Percentiles rank a stretch among this genome's conserved stretches.
These are phyloP conservation scores for Leucoraja erinaceus DNA, from an alignment of 2,113 vertebrate genomes.

Conservation along the genomic window DNA sequence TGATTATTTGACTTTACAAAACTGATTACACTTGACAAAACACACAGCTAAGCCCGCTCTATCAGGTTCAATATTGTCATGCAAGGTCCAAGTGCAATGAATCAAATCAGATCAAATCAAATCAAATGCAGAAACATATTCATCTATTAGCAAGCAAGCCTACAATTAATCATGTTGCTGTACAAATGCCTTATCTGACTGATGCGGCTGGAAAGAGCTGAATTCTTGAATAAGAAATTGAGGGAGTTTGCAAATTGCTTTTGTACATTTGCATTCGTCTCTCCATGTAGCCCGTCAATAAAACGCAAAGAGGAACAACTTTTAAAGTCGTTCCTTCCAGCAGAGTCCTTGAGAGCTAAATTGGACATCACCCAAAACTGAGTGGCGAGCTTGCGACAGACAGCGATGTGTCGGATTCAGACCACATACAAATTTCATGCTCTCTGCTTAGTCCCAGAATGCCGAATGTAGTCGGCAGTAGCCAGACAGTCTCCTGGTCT, in stretches of 20 bases:
- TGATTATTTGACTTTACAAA: background rate
- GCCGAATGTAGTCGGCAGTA: too few relatives aligned
- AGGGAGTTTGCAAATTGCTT: constrained; percentile 9
- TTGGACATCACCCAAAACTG: too few relatives aligned
- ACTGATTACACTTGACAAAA: background rate
- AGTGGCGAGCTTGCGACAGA: too few relatives aligned
- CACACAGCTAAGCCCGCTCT: background rate
- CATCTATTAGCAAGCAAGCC: background rate
- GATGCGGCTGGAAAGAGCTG: background rate
- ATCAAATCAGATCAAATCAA: constrained; percentile 20
- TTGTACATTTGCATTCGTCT: background rate
- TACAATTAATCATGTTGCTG: constrained; percentile 12
- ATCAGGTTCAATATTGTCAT: background rate
- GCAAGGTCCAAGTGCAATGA: background rate
- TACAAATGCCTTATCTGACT: background rate
- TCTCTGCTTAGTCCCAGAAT: too few relatives aligned
- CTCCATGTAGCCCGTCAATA: background rate
- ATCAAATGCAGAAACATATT: background rate
- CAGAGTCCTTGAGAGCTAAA: background rate
- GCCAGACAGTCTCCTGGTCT: too few relatives aligned
- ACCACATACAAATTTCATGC: too few relatives aligned
- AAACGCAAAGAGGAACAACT: background rate
- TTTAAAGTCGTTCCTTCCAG: background rate
- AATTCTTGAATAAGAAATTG: background rate
- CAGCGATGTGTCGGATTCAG: too few relatives aligned